Evolutionary conservation across 2,113 vertebrate genomes (phyloP).

Genomic region (Ailuropoda melanoleuca): DNA sequence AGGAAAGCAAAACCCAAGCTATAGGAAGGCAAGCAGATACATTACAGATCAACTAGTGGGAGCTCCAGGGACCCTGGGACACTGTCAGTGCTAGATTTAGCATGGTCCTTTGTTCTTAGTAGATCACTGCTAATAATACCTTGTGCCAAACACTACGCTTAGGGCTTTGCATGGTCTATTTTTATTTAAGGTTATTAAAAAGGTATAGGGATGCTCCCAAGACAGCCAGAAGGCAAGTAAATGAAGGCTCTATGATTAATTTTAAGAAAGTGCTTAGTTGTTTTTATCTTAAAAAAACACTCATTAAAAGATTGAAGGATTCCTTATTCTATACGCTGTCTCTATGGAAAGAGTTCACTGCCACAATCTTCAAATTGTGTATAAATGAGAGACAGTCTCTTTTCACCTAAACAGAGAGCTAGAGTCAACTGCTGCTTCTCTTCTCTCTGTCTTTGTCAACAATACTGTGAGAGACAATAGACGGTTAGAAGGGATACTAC

Average conservation of each 20-base stretch:
- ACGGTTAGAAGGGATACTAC: background rate
- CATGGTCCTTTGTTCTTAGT: background rate
- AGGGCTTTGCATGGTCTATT: conserved; percentile 19
- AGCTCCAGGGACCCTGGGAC: background rate
- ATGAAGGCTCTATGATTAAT: background rate
- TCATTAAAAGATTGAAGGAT: background rate
- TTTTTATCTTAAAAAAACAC: conserved; percentile 43
- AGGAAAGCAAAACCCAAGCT: background rate
- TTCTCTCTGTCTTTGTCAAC: background rate
- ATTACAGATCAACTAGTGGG: background rate
- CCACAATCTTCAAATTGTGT: background rate
- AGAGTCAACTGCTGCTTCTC: background rate
- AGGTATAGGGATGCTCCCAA: background rate
- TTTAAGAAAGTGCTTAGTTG: conserved; percentile 40
- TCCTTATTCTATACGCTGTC: background rate
- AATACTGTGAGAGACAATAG: background rate
- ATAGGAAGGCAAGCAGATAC: background rate
- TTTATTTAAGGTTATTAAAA: conserved; percentile 47
- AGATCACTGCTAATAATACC: background rate
- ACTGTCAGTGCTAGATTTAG: background rate
- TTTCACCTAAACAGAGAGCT: background rate
- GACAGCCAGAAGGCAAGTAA: conserved; percentile 10
- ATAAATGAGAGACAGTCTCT: background rate
- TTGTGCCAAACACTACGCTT: background rate
- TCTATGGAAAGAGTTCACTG: background rate